These are phyloP conservation scores for Romanogobio albipinnatus DNA, from an alignment of 2,113 vertebrate species.

Conservation along the genomic window DNA sequence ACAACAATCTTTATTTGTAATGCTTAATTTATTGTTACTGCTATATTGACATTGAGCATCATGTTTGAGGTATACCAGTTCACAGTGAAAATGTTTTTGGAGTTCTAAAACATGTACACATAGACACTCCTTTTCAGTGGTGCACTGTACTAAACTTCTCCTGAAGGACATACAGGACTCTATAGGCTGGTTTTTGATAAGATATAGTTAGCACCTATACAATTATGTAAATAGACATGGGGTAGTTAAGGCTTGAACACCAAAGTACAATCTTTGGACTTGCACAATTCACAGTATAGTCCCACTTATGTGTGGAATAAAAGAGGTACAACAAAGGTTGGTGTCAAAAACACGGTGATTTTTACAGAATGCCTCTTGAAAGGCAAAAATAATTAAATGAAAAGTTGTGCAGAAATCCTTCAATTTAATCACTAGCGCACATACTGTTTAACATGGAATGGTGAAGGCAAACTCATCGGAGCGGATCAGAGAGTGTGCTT, in stretches of 20 bases:
- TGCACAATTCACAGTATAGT: background rate
- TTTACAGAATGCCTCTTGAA: background rate
- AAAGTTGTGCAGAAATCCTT: background rate
- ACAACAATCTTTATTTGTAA: background rate
- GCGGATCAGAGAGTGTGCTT: constrained; percentile 73
- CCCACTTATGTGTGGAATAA: background rate
- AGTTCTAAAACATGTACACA: background rate
- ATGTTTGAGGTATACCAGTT: background rate
- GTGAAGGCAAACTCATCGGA: background rate
- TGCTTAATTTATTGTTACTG: background rate
- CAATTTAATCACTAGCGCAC: background rate
- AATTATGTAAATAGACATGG: background rate
- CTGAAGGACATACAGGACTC: background rate
- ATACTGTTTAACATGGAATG: background rate
- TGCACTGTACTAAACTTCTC: background rate
- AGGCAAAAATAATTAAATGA: background rate
- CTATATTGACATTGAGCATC: background rate
- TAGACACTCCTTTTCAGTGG: background rate
- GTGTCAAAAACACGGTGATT: background rate
- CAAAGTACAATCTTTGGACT: background rate
- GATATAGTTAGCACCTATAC: background rate
- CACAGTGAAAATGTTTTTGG: background rate
- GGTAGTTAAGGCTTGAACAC: background rate
- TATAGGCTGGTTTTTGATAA: background rate
- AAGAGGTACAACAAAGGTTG: background rate